Percentiles rank a stretch among this genome's conserved stretches.
Evolutionary conservation across 2,888 invertebrate species (phyloP).

Genomic region (Spialia ferax): DNA sequence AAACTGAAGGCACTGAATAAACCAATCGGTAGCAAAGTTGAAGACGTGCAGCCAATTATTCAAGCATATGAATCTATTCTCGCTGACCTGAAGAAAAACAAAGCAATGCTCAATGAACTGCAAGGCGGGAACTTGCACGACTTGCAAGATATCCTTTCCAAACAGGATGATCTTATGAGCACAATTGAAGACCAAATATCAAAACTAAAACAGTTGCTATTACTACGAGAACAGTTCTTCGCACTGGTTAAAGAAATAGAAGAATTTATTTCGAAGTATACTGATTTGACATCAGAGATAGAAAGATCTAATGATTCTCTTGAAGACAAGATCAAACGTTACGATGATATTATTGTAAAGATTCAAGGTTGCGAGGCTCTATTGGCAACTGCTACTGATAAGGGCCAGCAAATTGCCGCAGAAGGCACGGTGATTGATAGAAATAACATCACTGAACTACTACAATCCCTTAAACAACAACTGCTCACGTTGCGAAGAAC

Average conservation of each 20-base stretch:
- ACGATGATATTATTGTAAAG: conserved; percentile 94
- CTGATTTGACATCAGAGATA: conserved; percentile 94
- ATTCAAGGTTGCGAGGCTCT: conserved; percentile 97
- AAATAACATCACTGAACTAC: conserved; percentile 94
- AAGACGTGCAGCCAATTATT: conserved; percentile 95
- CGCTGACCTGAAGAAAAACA: conserved; percentile 92
- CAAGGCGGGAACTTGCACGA: conserved; percentile 93
- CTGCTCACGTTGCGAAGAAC: conserved; percentile 91
- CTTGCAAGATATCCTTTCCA: conserved; percentile 91
- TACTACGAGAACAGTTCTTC: conserved; percentile 95
- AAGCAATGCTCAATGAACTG: conserved; percentile 91
- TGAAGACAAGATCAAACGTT: conserved; percentile 95
- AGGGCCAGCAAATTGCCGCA: conserved; percentile 96
- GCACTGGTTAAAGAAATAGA: conserved; percentile 95
- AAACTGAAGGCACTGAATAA: conserved; percentile 93
- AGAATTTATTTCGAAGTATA: conserved; percentile 95
- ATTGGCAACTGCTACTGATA: conserved; percentile 95
- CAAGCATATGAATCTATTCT: conserved; percentile 92
- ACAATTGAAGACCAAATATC: conserved; percentile 95
- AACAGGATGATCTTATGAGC: conserved; percentile 95
- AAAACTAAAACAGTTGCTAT: conserved; percentile 91
- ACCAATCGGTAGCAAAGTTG: conserved; percentile 94
- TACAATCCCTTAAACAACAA: conserved; percentile 95
- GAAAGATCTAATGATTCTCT: conserved; percentile 93
- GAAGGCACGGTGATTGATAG: conserved; percentile 96